Evolutionary conservation across 53 echinoderm and acorn worm species (phyloP), one percentile per base, ranked within the genome.

Genomic region (Arbacia lixula): DNA sequence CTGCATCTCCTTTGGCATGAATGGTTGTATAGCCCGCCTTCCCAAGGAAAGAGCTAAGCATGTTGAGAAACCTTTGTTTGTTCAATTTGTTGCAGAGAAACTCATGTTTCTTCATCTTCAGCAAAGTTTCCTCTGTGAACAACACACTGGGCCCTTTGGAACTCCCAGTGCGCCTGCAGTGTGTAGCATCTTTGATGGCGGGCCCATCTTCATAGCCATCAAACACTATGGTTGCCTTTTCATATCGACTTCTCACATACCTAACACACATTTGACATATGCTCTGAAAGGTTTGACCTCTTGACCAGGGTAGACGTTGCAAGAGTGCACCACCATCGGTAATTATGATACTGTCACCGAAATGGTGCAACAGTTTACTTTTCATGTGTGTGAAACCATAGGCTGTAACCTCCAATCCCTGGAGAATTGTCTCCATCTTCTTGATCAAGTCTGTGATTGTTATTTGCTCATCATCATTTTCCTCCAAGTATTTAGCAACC

Each of bases 281-380:
- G 27, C 29, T 33, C 12, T 93, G 84, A 78, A 85, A 94, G 32
- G 86, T 86, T 40, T 78, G 54, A 63, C 87, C 93, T 35, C 83
- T 72, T 53, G 64, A n/a, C 86, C 89, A 89, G 39, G 84, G 72
- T 5, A 93, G 62, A 68, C 90, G 71, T 43, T 90, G 88, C 28
- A 93, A 54, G 12, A 93, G 86, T 71, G 93, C 85, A 21, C 90
- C 90, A 41, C 90, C 90, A 86, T 90, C 90, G n/a, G n/a, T n/a
- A n/a, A n/a, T n/a, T n/a, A n/a, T n/a, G n/a, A n/a, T n/a, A n/a
- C n/a, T n/a, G n/a, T n/a, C n/a, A n/a, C n/a, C n/a, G n/a, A n/a
- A n/a, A n/a, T n/a, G n/a, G n/a, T n/a, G n/a, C n/a, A n/a, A n/a
- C 46, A 46, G 46, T 14, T 46, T 46, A 8, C 8, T 46, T 14